Base-by-base conservation (phyloP, 2,113 vertebrate species). In the Zapornia atra region DNA sequence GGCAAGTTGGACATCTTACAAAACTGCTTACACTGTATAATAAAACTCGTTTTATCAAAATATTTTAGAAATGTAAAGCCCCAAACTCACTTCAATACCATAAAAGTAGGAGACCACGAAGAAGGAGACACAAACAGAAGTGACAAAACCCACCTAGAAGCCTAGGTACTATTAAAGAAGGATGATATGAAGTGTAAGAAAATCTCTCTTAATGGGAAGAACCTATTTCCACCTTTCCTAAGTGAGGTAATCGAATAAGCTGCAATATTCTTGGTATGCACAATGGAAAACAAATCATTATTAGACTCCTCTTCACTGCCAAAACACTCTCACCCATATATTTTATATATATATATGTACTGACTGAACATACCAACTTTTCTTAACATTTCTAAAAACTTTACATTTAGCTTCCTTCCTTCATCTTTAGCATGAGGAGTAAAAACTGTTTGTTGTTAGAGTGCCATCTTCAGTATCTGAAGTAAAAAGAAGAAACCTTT, bases 381-480 rank as follows among this genome's bases (percentile, higher is more conserved):
- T 73, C 21, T 56, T 38, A 56, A 59, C 1, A 0, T 80, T 91
- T 85, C 64, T 73, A 91, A 69, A 19, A 60, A 82, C n/a, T 72
- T 86, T 19, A 54, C 21, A 51, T 83, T 88, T 73, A 87, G 29
- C 21, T 82, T 87, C 38, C 38, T 89, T 57, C 10, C 40, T 77
- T 82, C 50, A 22, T 68, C 33, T 56, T 66, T 25, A 70, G 12
- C 40, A 42, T 3, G 16, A 83, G 21, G 68, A 76, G 14, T n/a
- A 54, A 86, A 76, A 73, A 3, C 56, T 64, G 8, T 77, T 78
- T 48, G 59, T 48, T 93, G 31, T 82, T 86, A 81, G 73, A 85
- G 77, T 91, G 80, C 65, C 81, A 93, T 79, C 73, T 96, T 88
- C 92, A 96, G 92, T 65, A 88, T 82, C 34, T 75, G 15, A 92